Percentiles rank a stretch among this genome's conserved stretches.
Conservation (phyloP, 2,888 invertebrate genomes). For the Torymus tubicola region DNA sequence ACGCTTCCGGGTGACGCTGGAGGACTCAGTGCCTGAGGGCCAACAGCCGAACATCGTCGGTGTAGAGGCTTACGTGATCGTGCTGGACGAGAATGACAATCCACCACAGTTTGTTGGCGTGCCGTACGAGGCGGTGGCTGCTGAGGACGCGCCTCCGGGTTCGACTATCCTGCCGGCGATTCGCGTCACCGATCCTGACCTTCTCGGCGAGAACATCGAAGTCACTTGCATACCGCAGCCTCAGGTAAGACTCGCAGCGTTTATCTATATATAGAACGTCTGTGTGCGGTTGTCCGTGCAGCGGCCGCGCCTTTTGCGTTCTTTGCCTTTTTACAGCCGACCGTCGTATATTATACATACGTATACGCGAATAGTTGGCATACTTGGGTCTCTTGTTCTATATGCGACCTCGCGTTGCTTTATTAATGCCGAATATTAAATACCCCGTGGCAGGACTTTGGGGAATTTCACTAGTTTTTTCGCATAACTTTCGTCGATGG, state of each 20-base stretch:
- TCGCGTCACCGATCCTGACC: constrained; percentile 87
- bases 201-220: constrained; percentile 88
- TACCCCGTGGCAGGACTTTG: no score
- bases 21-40: constrained; percentile 83
- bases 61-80: constrained; percentile 88
- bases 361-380: no score
- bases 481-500: no score
- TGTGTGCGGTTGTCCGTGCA: neutral
- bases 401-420: no score
- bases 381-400: no score
- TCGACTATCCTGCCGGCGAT: constrained; percentile 86
- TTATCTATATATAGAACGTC: no score
- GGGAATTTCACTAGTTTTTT: no score
- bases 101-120: constrained; percentile 83
- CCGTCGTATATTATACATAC: neutral
- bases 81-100: constrained; percentile 93
- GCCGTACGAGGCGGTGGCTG: constrained; percentile 88
- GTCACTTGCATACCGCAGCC: constrained; percentile 81
- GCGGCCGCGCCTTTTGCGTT: neutral
- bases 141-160: constrained; percentile 86
- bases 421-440: no score
- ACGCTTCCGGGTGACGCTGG: constrained; percentile 87
- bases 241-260: no score
- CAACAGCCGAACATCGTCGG: constrained; percentile 83
- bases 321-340: neutral